Evolutionary conservation across 1,140 invertebrate species (phyloP).

Genomic region (Delia radicum): DNA sequence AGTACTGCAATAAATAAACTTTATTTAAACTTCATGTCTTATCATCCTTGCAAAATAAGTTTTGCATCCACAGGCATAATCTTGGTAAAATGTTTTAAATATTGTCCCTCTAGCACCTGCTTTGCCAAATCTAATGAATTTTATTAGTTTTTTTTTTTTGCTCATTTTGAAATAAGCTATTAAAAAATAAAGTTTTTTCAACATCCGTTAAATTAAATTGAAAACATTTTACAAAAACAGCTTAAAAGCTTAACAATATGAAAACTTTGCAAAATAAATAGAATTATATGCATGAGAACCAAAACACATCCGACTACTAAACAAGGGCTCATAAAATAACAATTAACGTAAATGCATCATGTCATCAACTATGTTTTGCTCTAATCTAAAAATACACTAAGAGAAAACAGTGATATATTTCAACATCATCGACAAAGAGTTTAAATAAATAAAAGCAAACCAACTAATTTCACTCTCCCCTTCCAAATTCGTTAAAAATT

Average conservation of each 20-base stretch:
- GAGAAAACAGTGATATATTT: too few relatives aligned
- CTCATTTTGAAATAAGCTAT: not conserved
- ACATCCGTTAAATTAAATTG: not conserved
- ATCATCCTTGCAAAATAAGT: too few relatives aligned
- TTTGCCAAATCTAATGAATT: not conserved
- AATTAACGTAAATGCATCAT: slow-evolving; percentile 22
- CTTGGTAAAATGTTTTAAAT: too few relatives aligned
- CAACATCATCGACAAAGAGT: too few relatives aligned
- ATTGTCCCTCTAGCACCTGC: too few relatives aligned
- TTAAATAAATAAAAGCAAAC: too few relatives aligned
- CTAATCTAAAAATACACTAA: too few relatives aligned
- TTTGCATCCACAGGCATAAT: too few relatives aligned
- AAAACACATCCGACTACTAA: not conserved
- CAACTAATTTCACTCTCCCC: too few relatives aligned
- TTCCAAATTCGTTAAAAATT: too few relatives aligned
- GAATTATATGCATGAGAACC: not conserved
- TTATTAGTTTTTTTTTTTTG: not conserved
- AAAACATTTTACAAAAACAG: not conserved
- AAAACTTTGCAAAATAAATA: not conserved
- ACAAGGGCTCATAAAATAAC: slow-evolving; percentile 11
- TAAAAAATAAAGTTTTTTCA: not conserved
- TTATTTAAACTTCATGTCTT: too few relatives aligned
- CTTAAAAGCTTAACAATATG: not conserved
- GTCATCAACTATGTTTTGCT: not conserved
- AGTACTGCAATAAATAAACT: too few relatives aligned